Conservation (phyloP, 53 echinoderm and acorn worm species). For the Paracentrotus lividus region DNA sequence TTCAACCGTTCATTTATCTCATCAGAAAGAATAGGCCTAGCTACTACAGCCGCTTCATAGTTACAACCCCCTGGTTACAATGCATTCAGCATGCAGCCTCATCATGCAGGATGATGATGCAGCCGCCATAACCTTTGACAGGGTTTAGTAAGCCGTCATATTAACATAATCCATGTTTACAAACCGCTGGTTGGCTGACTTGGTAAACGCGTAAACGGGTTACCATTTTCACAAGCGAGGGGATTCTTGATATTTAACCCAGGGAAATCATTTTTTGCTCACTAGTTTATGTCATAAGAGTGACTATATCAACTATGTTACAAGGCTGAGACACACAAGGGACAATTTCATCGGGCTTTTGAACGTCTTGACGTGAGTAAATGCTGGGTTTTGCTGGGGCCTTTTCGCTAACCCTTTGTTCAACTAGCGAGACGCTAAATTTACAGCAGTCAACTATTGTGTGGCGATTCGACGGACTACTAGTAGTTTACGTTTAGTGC, state of each 20-base stretch:
- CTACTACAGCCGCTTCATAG: too few relatives aligned
- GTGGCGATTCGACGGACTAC: constrained; percentile 7
- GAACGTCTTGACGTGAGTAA: constrained; percentile 65
- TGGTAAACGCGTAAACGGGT: constrained; percentile 85
- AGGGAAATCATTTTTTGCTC: neutral
- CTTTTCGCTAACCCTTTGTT: constrained; percentile 70
- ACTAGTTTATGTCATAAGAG: neutral
- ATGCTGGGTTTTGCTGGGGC: constrained; percentile 37
- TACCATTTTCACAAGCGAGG: constrained; percentile 80
- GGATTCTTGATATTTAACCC: constrained; percentile 73
- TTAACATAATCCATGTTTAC: constrained; percentile 76
- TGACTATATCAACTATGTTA: constrained; percentile 25
- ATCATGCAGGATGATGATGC: constrained; percentile 69
- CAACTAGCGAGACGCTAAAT: constrained; percentile 56
- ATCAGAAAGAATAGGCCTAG: too few relatives aligned
- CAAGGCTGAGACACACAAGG: neutral
- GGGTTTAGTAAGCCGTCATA: constrained; percentile 68
- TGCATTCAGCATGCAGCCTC: too few relatives aligned
- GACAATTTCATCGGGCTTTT: constrained; percentile 40
- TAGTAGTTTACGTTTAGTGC: constrained; percentile 19
- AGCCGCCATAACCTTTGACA: constrained; percentile 89
- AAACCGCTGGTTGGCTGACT: constrained; percentile 82
- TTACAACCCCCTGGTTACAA: too few relatives aligned
- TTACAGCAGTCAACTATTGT: constrained; percentile 56
- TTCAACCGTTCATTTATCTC: too few relatives aligned